Evolutionary conservation across 2,113 vertebrate species (phyloP).

Genomic region (Leuciscus idus): DNA sequence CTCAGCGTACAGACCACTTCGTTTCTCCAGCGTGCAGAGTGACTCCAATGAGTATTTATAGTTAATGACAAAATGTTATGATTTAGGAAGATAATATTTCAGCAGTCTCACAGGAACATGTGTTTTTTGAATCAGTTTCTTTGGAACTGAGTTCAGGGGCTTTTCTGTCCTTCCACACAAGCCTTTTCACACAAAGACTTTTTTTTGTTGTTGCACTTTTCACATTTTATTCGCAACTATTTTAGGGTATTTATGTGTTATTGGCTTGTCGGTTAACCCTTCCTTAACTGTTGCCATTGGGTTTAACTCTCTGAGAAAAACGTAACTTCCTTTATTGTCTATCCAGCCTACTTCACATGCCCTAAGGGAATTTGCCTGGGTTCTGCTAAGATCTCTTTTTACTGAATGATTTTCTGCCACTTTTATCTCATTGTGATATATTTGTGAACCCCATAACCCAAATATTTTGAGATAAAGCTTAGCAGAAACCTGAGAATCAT

Average conservation of each 20-base stretch:
- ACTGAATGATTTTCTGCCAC: slow-evolving; percentile 47
- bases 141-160: slow-evolving; percentile 66
- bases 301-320: slow-evolving; percentile 43
- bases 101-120: slow-evolving; percentile 74
- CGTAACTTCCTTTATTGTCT: slow-evolving; percentile 28
- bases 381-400: slow-evolving; percentile 50
- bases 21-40: slow-evolving; percentile 71
- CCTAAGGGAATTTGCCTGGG: slow-evolving; percentile 61
- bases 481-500: slow-evolving; percentile 58
- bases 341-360: slow-evolving; percentile 42
- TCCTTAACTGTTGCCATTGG: slow-evolving; percentile 45
- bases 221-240: slow-evolving; percentile 48
- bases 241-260: slow-evolving; percentile 54
- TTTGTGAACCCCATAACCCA: slow-evolving; percentile 61
- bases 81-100: slow-evolving; percentile 80
- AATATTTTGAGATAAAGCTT: slow-evolving; percentile 64
- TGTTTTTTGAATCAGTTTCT: slow-evolving; percentile 73
- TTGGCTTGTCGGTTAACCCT: slow-evolving; percentile 61
- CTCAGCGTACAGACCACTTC: slow-evolving; percentile 65
- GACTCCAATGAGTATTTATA: slow-evolving; percentile 77
- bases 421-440: slow-evolving; percentile 64
- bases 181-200: slow-evolving; percentile 61
- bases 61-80: slow-evolving; percentile 76
- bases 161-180: slow-evolving; percentile 69
- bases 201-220: slow-evolving; percentile 25